phyloP scores from a whole-genome alignment of 2,113 vertebrate species.

The Gracilinanus agilis region DNA sequence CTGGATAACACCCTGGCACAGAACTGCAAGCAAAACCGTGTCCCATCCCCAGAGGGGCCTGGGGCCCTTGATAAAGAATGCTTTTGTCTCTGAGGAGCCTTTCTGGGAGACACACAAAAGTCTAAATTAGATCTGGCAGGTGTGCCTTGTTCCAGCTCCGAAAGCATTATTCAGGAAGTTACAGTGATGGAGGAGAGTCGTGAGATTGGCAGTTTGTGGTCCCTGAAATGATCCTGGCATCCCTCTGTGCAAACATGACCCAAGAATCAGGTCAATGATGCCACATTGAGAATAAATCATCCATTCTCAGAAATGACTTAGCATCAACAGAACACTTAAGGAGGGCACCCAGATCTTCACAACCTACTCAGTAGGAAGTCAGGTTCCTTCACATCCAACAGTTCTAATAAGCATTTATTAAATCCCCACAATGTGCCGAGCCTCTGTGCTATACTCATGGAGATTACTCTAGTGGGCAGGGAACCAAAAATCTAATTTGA shows the following conservation, averaged over 20 bases:
- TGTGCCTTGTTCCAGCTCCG: slow-evolving; percentile 62
- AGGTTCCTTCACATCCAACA: not conserved
- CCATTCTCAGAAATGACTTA: not conserved
- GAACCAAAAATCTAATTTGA: not conserved
- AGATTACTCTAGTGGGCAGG: not conserved
- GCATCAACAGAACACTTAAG: not conserved
- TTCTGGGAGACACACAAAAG: slow-evolving; percentile 73
- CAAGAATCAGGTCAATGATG: slow-evolving; percentile 21
- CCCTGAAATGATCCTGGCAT: not conserved
- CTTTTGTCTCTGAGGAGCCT: slow-evolving; percentile 81
- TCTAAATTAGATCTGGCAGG: slow-evolving; percentile 70
- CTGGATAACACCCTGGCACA: slow-evolving; percentile 81
- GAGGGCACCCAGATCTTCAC: not conserved
- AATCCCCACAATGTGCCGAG: not conserved
- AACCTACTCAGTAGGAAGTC: not conserved
- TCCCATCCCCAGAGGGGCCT: slow-evolving; percentile 79
- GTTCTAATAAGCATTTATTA: not conserved
- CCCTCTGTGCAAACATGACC: not conserved
- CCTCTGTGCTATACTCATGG: not conserved
- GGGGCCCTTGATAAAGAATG: slow-evolving; percentile 75
- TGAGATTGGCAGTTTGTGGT: slow-evolving; percentile 20
- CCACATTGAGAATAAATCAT: not conserved
- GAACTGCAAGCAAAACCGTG: slow-evolving; percentile 82
- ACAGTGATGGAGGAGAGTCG: slow-evolving; percentile 1
- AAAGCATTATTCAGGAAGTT: slow-evolving; percentile 44